phyloP scores from a whole-genome alignment of 2,888 invertebrate genomes.

The Peribatodes rhomboidaria region DNA sequence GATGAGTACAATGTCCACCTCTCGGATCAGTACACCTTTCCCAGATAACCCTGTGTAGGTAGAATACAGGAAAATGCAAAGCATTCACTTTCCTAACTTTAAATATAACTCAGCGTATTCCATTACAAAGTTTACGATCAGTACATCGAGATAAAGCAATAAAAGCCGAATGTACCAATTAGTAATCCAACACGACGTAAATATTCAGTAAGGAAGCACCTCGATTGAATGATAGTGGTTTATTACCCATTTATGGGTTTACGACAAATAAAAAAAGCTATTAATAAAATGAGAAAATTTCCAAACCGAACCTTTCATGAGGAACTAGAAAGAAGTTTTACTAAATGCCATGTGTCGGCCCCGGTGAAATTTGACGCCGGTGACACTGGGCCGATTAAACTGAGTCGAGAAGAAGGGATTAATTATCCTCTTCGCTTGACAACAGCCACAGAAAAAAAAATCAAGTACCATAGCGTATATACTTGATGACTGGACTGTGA shows the following conservation, averaged over 20 bases:
- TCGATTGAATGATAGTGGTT: constrained; percentile 30
- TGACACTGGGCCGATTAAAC: no score
- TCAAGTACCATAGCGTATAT: no score
- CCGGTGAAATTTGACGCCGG: no score
- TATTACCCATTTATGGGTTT: constrained; percentile 34
- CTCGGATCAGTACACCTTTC: no score
- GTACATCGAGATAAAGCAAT: constrained; percentile 27
- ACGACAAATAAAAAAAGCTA: constrained; percentile 14
- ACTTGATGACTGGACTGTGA: no score
- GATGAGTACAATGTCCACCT: no score
- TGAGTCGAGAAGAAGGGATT: no score
- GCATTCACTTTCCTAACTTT: not conserved
- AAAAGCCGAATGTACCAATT: constrained; percentile 34
- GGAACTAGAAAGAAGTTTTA: no score
- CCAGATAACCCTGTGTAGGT: no score
- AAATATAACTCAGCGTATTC: constrained; percentile 5
- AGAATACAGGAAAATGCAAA: not conserved
- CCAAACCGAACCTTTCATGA: no score
- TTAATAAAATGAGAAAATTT: not conserved
- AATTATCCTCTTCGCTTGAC: not conserved
- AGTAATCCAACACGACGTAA: constrained; percentile 24
- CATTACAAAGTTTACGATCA: constrained; percentile 22
- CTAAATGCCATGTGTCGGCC: no score
- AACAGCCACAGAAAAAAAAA: no score
- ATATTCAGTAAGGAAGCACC: constrained; percentile 23